phyloP scores from a whole-genome alignment of 2,888 invertebrate genomes.

The Oscheius sp. region DNA sequence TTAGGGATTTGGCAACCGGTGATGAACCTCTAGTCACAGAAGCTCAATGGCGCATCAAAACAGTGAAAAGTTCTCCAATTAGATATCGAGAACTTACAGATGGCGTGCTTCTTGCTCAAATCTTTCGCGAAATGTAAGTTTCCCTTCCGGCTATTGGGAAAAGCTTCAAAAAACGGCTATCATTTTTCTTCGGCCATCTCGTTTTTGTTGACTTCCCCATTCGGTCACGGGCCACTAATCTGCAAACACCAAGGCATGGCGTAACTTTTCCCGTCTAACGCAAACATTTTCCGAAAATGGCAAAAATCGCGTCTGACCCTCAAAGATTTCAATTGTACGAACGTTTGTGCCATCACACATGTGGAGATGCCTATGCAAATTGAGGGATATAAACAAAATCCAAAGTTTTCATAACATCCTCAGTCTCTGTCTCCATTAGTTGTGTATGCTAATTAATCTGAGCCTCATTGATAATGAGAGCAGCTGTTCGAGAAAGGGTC shows the following conservation, averaged over 20 bases:
- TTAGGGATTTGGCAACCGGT: conserved; percentile 17
- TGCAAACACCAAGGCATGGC: conserved; percentile 25
- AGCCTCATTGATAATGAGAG: conserved; percentile 18
- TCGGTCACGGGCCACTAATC: conserved; percentile 29
- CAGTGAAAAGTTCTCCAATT: conserved; percentile 28
- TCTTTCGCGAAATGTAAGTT: conserved; percentile 50
- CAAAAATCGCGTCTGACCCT: background rate
- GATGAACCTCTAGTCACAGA: conserved; percentile 27
- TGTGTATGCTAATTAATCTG: conserved; percentile 16
- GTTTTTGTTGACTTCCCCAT: conserved; percentile 29
- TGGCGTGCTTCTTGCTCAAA: conserved; percentile 47
- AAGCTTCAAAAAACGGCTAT: conserved; percentile 4
- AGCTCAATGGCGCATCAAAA: conserved; percentile 26
- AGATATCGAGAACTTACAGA: conserved; percentile 54
- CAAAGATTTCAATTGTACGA: background rate
- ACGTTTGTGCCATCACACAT: conserved; percentile 14
- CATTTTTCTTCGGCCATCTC: conserved; percentile 8
- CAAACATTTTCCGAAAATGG: conserved; percentile 11
- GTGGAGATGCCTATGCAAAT: conserved; percentile 24
- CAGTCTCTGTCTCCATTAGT: background rate
- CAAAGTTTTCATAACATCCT: background rate
- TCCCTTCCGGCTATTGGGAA: background rate
- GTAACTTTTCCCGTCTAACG: conserved; percentile 17
- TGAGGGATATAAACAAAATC: conserved; percentile 23
- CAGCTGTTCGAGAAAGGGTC: conserved; percentile 18